Evolutionary conservation across 2,113 vertebrate genomes (phyloP).

Genomic region (Herpailurus yagouaroundi): DNA sequence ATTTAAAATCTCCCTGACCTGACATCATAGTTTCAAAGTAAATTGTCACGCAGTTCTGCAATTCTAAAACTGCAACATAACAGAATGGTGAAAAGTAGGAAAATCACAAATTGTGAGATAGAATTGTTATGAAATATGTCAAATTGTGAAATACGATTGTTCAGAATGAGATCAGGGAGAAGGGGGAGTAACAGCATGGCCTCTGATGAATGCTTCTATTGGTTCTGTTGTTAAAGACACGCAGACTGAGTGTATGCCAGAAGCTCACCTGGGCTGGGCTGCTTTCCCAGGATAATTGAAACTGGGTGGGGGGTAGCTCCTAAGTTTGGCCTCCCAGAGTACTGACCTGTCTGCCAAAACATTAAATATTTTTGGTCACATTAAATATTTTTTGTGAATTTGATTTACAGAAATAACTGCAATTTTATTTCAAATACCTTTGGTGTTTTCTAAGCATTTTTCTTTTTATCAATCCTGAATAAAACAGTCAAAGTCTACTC

Average conservation of each 20-base stretch:
- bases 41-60: not conserved
- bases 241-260: not conserved
- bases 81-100: not conserved
- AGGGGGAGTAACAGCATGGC: not conserved
- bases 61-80: not conserved
- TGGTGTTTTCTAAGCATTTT: constrained; percentile 28
- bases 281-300: not conserved
- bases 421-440: constrained; percentile 39
- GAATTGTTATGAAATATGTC: not conserved
- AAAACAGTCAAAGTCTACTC: not conserved
- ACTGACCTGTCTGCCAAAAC: constrained; percentile 29
- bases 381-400: not conserved
- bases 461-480: not conserved
- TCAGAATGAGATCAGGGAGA: constrained; percentile 1
- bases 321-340: not conserved
- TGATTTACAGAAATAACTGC: not conserved
- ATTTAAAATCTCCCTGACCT: not conserved
- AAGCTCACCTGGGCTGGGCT: not conserved
- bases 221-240: not conserved
- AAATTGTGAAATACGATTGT: not conserved
- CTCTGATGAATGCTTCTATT: not conserved
- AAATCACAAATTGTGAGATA: not conserved
- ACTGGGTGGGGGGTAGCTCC: not conserved
- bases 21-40: not conserved
- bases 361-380: not conserved